Evolutionary conservation across 2,797 vertebrate genomes (phyloP).

Genomic region (Sebastes paucispinis): DNA sequence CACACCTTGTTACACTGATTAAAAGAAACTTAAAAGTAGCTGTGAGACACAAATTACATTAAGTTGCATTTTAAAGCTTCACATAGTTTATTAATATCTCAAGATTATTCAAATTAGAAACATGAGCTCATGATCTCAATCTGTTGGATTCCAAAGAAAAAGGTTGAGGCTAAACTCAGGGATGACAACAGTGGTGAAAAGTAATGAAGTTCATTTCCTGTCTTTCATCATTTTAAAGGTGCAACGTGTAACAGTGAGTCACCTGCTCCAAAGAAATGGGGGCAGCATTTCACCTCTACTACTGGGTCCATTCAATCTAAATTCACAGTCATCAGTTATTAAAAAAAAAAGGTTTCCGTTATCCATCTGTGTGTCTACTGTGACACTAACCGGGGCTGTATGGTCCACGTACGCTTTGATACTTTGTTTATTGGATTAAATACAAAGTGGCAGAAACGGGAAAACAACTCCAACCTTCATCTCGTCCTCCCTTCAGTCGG

Average conservation of each 20-base stretch:
- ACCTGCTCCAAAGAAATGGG: too few species aligned
- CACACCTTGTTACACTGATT: background rate
- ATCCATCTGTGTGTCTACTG: too few species aligned
- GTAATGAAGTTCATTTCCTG: background rate
- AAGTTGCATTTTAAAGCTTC: background rate
- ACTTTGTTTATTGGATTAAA: too few species aligned
- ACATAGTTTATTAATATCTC: background rate
- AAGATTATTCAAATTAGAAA: background rate
- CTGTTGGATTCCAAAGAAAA: background rate
- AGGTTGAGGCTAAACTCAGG: background rate
- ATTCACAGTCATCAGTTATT: too few species aligned
- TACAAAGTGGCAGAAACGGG: too few species aligned
- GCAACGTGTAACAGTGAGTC: too few species aligned
- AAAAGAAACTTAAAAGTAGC: background rate
- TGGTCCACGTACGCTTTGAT: too few species aligned
- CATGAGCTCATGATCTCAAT: background rate
- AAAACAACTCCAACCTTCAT: too few species aligned
- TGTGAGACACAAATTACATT: background rate
- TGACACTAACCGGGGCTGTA: too few species aligned
- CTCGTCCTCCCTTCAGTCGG: accelerated
- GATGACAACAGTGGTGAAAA: background rate
- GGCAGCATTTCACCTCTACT: too few species aligned
- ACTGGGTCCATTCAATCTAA: too few species aligned
- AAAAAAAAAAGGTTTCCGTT: too few species aligned
- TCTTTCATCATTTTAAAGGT: background rate